phyloP scores from a whole-genome alignment of 2,888 invertebrate genomes.

The Criorhina ranunculi region DNA sequence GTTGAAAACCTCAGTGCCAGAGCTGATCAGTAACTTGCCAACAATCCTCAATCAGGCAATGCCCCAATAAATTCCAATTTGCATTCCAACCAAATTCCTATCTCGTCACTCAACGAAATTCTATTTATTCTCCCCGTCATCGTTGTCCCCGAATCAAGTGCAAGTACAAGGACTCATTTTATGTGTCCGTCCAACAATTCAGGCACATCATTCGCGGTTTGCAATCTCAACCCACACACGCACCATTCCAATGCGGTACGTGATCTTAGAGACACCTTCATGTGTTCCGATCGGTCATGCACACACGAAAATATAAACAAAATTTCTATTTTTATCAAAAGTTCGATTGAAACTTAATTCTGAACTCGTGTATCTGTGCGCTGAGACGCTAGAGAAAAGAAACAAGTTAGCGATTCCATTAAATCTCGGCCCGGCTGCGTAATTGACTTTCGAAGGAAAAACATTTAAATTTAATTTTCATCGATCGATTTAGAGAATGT shows the following conservation, averaged over 20 bases:
- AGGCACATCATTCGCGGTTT: background rate
- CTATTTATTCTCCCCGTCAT: constrained; percentile 17
- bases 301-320: constrained; percentile 4
- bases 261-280: constrained; percentile 26
- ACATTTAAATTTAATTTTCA: background rate
- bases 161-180: constrained; percentile 52
- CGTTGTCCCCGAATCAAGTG: constrained; percentile 20
- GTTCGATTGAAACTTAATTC: background rate
- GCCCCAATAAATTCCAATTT: too few species aligned
- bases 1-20: too few species aligned
- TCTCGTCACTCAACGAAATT: background rate
- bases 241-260: background rate
- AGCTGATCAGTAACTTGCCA: too few species aligned
- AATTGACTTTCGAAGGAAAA: background rate
- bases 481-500: constrained; percentile 5
- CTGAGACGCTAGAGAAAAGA: background rate
- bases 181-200: constrained; percentile 15
- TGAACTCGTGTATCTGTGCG: background rate
- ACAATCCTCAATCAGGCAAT: too few species aligned
- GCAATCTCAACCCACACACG: background rate
- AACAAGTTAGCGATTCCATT: constrained; percentile 1
- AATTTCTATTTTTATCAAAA: constrained; percentile 35
- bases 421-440: constrained; percentile 22
- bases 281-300: background rate
- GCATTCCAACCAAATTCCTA: too few species aligned